Percentiles rank a stretch among this genome's conserved stretches.
Conservation (phyloP, 2,888 invertebrate genomes). For the Cabera pusaria region DNA sequence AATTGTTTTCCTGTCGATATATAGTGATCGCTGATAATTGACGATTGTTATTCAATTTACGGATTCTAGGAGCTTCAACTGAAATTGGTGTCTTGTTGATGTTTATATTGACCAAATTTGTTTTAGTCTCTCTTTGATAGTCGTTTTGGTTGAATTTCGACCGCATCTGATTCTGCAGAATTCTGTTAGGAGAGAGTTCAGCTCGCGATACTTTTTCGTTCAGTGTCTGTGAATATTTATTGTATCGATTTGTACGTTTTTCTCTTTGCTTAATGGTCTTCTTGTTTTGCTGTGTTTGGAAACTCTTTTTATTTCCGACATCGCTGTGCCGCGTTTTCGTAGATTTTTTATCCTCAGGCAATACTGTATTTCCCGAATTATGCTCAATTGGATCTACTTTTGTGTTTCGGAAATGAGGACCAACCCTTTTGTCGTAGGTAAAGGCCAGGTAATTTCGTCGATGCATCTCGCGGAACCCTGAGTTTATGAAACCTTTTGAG, state of each 20-base stretch:
- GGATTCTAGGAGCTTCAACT: constrained; percentile 38
- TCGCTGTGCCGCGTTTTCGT: not conserved
- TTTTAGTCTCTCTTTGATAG: constrained; percentile 29
- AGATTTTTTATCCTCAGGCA: constrained; percentile 13
- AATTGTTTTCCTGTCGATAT: constrained; percentile 26
- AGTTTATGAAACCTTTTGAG: constrained; percentile 33
- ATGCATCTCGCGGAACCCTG: constrained; percentile 34
- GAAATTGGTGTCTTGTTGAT: constrained; percentile 40
- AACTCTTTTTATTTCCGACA: too few relatives aligned
- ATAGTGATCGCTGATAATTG: constrained; percentile 28
- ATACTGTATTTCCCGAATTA: not conserved
- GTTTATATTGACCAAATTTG: constrained; percentile 40
- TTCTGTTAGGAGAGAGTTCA: too few relatives aligned
- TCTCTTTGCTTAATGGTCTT: not conserved
- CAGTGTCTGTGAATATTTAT: too few relatives aligned
- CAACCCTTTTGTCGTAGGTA: constrained; percentile 44
- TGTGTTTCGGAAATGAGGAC: constrained; percentile 50
- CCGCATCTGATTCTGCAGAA: too few relatives aligned
- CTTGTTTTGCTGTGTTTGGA: not conserved
- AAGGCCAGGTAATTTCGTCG: constrained; percentile 43
- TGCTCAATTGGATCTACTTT: constrained; percentile 30
- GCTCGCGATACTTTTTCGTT: too few relatives aligned
- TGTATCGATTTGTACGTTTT: not conserved
- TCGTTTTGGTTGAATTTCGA: constrained; percentile 5
- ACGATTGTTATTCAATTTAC: constrained; percentile 38